Conservation (phyloP, 2,888 invertebrate genomes). For the Cephus sareptanus region DNA sequence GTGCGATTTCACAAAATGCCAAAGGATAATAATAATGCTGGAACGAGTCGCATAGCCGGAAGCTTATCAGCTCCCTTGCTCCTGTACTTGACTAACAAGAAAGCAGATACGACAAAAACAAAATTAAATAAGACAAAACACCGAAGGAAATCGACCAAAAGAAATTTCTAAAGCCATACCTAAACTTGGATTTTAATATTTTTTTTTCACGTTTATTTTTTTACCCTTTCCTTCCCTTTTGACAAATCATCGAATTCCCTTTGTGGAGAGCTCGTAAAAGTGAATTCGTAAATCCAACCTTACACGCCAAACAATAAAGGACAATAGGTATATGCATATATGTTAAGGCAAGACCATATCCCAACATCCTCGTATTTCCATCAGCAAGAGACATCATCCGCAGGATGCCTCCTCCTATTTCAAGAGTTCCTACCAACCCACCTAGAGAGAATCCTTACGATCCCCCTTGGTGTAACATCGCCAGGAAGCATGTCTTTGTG, state of each 20-base stretch:
- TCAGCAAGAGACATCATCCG: neutral
- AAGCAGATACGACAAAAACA: neutral
- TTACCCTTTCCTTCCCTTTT: too few species aligned
- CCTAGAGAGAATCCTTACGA: neutral
- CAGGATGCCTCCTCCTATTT: neutral
- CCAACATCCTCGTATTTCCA: neutral
- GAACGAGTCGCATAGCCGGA: constrained; percentile 14
- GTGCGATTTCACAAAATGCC: neutral
- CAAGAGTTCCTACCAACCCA: neutral
- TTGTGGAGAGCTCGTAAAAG: too few species aligned
- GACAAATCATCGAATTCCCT: neutral
- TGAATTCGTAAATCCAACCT: neutral
- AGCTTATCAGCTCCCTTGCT: neutral
- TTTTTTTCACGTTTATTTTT: neutral
- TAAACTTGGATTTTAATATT: neutral
- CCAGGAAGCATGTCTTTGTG: neutral
- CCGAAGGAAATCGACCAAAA: neutral
- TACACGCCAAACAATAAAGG: neutral
- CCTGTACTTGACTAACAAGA: neutral
- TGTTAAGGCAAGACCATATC: neutral
- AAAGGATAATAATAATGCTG: neutral
- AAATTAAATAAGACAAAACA: neutral
- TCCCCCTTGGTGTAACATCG: neutral
- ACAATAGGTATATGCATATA: neutral
- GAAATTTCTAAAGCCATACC: neutral